Evolutionary conservation across 2,113 vertebrate species (phyloP).

Genomic region (Myiozetetes cayanensis): DNA sequence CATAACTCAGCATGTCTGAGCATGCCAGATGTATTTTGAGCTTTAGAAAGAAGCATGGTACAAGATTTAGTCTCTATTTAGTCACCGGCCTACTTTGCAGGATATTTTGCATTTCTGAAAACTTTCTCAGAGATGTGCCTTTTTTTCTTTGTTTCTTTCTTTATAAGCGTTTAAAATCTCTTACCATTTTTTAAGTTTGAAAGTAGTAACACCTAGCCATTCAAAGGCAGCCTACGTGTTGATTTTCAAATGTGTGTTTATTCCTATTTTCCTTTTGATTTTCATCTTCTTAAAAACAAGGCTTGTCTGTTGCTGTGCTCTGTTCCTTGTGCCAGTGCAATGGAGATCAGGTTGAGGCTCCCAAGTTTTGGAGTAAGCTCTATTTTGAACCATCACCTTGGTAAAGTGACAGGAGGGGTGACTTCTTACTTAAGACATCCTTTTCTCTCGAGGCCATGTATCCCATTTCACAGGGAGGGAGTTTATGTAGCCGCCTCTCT

Average conservation of each 20-base stretch:
- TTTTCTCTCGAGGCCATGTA: not conserved
- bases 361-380: not conserved
- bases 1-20: not conserved
- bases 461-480: not conserved
- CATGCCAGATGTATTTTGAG: slow-evolving; percentile 56
- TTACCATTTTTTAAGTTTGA: not conserved
- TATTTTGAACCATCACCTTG: not conserved
- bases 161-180: not conserved
- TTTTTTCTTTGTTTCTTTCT: not conserved
- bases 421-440: not conserved
- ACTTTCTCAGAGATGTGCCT: not conserved
- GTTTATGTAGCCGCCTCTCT: not conserved
- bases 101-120: slow-evolving; percentile 52
- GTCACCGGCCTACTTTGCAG: slow-evolving; percentile 44
- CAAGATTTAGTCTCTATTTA: slow-evolving; percentile 57
- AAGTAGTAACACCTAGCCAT: not conserved
- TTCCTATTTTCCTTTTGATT: not conserved
- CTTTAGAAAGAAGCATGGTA: slow-evolving; percentile 15
- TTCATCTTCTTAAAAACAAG: not conserved
- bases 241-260: not conserved
- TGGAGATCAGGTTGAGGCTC: not conserved
- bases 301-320: fast-evolving
- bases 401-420: not conserved
- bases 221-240: not conserved
- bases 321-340: not conserved